Evolutionary conservation across 2,888 invertebrate species (phyloP), one percentile per base, ranked within the genome.

Genomic region (Argyresthia goedartella): DNA sequence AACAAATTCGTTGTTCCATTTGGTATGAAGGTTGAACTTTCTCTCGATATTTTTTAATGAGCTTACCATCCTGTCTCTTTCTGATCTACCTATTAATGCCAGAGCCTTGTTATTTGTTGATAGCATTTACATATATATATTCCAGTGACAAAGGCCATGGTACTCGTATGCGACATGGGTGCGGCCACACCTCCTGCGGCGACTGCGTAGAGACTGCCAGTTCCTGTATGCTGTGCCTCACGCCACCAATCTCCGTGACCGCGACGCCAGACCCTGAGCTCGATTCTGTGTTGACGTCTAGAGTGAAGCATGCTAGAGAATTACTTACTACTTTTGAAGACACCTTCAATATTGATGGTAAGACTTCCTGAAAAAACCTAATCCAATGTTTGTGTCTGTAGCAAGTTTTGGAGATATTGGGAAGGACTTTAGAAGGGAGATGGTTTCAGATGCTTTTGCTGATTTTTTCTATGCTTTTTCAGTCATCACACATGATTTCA

Each of bases 161-260:
- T 35, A 53, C 52, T 14, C 71, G 71, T 25, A 41, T 67, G 53
- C 71, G 78, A 60, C 80, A 71, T 56, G 51, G 60, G 7, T 84
- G 84, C 61, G 82, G 84, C n/a, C 82, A 82, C 56, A 61, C 65
- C 15, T 60, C 65, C 52, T 85, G 85, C 65, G 60, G 65, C n/a
- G 59, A 66, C 35, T 85, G 85, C 62, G 63, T 66, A 50, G 56
- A 55, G 35, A 54, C 55, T 52, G 59, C 62, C 25, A 62, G 60
- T 49, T 62, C 61, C 41, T 85, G 84, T 58, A 59, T 64, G 39
- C 57, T 67, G 48, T 85, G 82, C 53, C n/a, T n/a, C n/a, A 54
- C 68, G 25, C 67, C 69, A 50, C 65, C 69, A 53, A 61, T 70
- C 48, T 48, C 57, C n/a, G 49, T 43, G 16, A 14, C 45, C 13